Evolutionary conservation across 2,113 vertebrate species (phyloP), one percentile per base, ranked within the genome.

Genomic region (Seriola dumerili): DNA sequence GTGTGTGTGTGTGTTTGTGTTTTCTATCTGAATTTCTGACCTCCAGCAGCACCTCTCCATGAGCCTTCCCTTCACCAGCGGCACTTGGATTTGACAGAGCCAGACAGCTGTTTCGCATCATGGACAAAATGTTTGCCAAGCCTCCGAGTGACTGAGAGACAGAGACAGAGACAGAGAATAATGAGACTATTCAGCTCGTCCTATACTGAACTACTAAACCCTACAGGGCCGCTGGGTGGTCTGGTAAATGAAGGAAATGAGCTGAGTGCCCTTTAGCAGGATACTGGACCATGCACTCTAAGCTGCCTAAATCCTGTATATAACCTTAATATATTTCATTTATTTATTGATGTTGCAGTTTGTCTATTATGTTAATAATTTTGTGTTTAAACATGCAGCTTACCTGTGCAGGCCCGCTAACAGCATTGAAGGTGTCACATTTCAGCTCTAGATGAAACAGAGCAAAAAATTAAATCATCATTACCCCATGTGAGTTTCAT

Each of bases 91-190:
- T 46, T 5, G 79, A 91, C 71, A 96, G 79, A 29, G 86, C 78
- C 86, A 91, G 63, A 82, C 95, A 96, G 88, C 76, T 95, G 76
- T 77, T 88, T 78, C 34, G 93, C 86, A 94, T 94, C 69, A 93
- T 79, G 50, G 75, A 82, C 84, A 80, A 74, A 62, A 95, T 86
- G 52, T 76, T 58, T 73, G 78, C 78, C 75, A 96, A 79, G 32
- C 83, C 76, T 70, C 21, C 34, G 1, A 83, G 68, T 17, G 36
- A 34, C 91, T 94, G 67, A 67, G 55, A 89, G 34, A 78, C 19
- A 84, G 54, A 68, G 38, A 82, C 21, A 76, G 21, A 85, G 19
- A 81, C 38, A 62, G n/a, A 80, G 78, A 75, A 88, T 79, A 86
- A 89, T 67, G 44, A 70, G 23, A 59, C 46, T 12, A 38, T 83